Conservation (phyloP, 1,140 invertebrate genomes). For the Magallana gigas region DNA sequence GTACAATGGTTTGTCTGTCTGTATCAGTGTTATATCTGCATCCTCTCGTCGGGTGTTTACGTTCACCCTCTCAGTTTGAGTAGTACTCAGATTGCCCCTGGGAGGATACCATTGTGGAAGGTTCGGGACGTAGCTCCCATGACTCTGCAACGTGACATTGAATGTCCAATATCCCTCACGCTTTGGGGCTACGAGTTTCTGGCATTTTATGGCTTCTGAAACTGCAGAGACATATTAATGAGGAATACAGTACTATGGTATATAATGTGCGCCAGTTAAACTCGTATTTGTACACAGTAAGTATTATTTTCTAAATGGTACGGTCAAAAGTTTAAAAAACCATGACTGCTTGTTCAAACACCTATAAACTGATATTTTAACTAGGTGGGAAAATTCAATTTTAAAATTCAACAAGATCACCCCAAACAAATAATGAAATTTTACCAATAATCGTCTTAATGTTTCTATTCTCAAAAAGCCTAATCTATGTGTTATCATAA, state of each 20-base stretch:
- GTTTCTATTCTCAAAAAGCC: too few relatives aligned
- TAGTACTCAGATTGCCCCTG: background rate
- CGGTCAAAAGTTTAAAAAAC: too few relatives aligned
- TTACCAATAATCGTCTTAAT: too few relatives aligned
- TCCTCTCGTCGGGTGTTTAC: slow-evolving; percentile 43
- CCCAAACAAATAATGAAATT: too few relatives aligned
- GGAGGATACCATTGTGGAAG: background rate
- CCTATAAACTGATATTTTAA: too few relatives aligned
- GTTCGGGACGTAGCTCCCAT: background rate
- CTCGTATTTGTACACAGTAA: too few relatives aligned
- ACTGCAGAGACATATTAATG: background rate
- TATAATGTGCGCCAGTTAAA: too few relatives aligned
- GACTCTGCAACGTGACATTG: background rate
- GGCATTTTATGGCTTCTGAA: background rate
- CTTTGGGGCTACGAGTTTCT: background rate
- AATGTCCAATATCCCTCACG: background rate
- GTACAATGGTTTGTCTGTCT: slow-evolving; percentile 96
- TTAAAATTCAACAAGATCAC: too few relatives aligned
- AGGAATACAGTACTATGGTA: background rate
- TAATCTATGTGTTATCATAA: too few relatives aligned
- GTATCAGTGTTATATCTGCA: slow-evolving; percentile 84
- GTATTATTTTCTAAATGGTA: too few relatives aligned
- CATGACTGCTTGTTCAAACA: too few relatives aligned
- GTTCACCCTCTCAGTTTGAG: background rate
- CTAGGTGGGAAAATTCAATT: too few relatives aligned